Conservation (phyloP, 2,888 invertebrate genomes). For the Phortica okadai region DNA sequence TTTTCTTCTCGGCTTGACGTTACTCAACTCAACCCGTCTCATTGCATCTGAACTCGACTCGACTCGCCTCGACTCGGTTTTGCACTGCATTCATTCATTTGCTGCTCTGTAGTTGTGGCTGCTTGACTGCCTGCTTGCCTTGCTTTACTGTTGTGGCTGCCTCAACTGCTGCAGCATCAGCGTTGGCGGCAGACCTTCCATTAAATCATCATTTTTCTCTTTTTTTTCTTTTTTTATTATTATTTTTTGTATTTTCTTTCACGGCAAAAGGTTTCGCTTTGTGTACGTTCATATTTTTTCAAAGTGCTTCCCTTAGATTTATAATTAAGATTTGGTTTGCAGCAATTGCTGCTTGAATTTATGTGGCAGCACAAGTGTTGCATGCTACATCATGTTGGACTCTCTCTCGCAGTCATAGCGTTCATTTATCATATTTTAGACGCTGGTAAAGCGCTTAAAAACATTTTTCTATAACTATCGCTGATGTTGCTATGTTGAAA, state of each 20-base stretch:
- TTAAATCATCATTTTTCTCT: conserved; percentile 72
- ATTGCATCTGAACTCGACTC: conserved; percentile 61
- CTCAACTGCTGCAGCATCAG: conserved; percentile 40
- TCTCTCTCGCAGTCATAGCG: neutral
- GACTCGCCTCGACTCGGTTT: neutral
- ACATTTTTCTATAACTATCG: conserved; percentile 5
- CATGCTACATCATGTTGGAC: conserved; percentile 27
- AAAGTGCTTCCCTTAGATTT: conserved; percentile 73
- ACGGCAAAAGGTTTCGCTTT: conserved; percentile 41
- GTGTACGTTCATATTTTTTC: conserved; percentile 45
- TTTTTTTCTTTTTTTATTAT: conserved; percentile 22
- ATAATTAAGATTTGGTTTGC: conserved; percentile 75
- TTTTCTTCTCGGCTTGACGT: conserved; percentile 39
- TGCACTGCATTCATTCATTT: conserved; percentile 61
- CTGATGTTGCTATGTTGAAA: conserved; percentile 2
- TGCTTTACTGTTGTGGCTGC: conserved; percentile 37
- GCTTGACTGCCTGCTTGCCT: conserved; percentile 16
- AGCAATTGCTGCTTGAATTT: conserved; percentile 71
- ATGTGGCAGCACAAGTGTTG: conserved; percentile 60
- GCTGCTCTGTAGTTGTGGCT: conserved; percentile 60
- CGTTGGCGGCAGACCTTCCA: conserved; percentile 62
- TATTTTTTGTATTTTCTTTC: conserved; percentile 40
- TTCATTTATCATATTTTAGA: conserved; percentile 30
- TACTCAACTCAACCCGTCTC: conserved; percentile 35
- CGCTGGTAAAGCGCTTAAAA: conserved; percentile 29